These are phyloP conservation scores for Protodeltote pygarga DNA, from an alignment of 2,888 invertebrate species.

Conservation along the genomic window DNA sequence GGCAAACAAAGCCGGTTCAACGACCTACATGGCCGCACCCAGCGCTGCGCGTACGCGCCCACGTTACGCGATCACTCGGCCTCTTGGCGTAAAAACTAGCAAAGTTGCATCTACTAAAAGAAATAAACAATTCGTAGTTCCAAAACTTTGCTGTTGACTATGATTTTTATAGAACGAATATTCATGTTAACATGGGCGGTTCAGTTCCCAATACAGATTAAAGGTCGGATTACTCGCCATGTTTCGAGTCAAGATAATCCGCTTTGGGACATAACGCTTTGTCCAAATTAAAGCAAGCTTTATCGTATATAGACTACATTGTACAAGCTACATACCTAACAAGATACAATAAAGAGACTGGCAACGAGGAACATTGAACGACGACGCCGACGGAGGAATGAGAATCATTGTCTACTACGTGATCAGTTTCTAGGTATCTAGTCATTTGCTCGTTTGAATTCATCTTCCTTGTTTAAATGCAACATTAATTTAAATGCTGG, in stretches of 20 bases:
- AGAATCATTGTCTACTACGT: constrained; percentile 40
- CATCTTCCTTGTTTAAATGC: constrained; percentile 34
- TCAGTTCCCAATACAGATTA: neutral
- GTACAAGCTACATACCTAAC: neutral
- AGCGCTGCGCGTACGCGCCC: constrained; percentile 73
- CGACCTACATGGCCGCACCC: constrained; percentile 81
- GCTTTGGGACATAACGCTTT: neutral
- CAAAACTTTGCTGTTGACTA: constrained; percentile 7
- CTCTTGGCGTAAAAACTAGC: constrained; percentile 51
- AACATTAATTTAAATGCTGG: constrained; percentile 22
- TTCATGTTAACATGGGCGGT: neutral
- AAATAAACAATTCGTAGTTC: constrained; percentile 11
- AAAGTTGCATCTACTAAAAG: constrained; percentile 39
- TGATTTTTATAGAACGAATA: constrained; percentile 1
- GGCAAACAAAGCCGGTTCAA: constrained; percentile 86
- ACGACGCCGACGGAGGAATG: constrained; percentile 32
- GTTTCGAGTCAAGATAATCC: neutral
- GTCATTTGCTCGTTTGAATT: constrained; percentile 22
- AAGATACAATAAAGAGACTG: constrained; percentile 7
- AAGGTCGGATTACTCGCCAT: neutral
- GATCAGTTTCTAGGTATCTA: constrained; percentile 22
- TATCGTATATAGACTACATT: neutral
- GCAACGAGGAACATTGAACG: constrained; percentile 14
- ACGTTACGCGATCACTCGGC: constrained; percentile 70
- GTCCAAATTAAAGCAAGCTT: constrained; percentile 5